phyloP scores from a whole-genome alignment of 2,888 invertebrate genomes.

The Luperina testacea region DNA sequence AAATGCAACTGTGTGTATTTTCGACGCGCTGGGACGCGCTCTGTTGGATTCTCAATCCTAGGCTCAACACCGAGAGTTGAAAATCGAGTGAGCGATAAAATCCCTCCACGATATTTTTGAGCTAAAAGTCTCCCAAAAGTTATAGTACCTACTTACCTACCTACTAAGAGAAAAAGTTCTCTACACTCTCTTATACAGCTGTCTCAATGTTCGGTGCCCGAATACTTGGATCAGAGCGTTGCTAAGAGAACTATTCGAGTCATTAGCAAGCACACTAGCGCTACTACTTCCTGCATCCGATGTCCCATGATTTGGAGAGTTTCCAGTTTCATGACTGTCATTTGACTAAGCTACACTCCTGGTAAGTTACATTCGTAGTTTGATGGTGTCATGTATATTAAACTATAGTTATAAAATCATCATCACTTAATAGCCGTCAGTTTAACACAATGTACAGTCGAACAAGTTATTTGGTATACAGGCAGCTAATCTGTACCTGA shows the following conservation, averaged over 20 bases:
- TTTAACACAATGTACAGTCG: too few relatives aligned
- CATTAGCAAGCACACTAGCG: constrained; percentile 49
- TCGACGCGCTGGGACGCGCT: neutral
- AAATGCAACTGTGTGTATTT: neutral
- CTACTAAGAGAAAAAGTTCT: neutral
- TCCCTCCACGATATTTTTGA: neutral
- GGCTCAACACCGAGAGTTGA: neutral
- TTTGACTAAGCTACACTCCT: constrained; percentile 24
- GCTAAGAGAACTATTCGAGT: constrained; percentile 30
- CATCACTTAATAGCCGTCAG: neutral
- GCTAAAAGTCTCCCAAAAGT: neutral
- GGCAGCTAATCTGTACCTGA: too few relatives aligned
- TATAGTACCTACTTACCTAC: neutral
- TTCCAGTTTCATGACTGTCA: constrained; percentile 40
- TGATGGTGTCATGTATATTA: neutral
- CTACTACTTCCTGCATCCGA: constrained; percentile 26
- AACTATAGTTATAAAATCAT: neutral
- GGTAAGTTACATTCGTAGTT: constrained; percentile 3
- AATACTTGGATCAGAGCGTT: constrained; percentile 33
- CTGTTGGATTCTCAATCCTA: neutral
- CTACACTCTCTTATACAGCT: neutral
- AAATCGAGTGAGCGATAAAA: neutral
- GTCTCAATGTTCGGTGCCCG: neutral
- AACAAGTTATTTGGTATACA: too few relatives aligned
- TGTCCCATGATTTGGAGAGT: constrained; percentile 39